A percentile compares a stretch with the other conserved stretches of the same genome.
These are phyloP conservation scores for Drosophila borborema DNA, from an alignment of 2,888 invertebrate species.

Conservation along the genomic window DNA sequence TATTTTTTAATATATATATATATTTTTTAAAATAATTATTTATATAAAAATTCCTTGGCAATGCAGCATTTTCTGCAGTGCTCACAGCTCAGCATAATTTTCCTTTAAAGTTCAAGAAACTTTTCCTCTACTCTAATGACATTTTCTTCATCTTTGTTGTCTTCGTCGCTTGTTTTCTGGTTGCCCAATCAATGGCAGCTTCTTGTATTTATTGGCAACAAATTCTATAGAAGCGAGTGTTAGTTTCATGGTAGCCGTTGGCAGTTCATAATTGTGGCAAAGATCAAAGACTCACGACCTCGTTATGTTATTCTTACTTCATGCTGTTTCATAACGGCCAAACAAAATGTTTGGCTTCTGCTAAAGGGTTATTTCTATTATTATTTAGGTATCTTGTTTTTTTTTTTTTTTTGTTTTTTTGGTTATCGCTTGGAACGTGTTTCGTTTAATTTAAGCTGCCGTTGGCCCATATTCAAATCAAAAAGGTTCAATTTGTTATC, in stretches of 20 bases:
- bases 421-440: constrained; percentile 7
- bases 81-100: too few relatives aligned
- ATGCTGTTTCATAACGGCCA: constrained; percentile 37
- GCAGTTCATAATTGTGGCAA: constrained; percentile 23
- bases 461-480: constrained; percentile 39
- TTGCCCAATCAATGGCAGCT: constrained; percentile 3
- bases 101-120: constrained; percentile 4
- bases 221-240: constrained; percentile 10
- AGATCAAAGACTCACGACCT: constrained; percentile 35
- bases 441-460: constrained; percentile 20
- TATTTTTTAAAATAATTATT: too few relatives aligned
- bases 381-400: too few relatives aligned
- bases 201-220: constrained; percentile 8
- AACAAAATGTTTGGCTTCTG: constrained; percentile 2
- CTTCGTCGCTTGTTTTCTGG: background rate
- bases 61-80: too few relatives aligned
- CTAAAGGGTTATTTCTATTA: background rate
- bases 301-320: constrained; percentile 37
- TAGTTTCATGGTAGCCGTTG: constrained; percentile 17
- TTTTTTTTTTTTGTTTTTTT: background rate
- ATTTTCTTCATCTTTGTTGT: background rate
- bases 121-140: background rate
- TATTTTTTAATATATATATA: too few relatives aligned
- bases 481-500: constrained; percentile 23
- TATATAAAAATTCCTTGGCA: too few relatives aligned